These are phyloP conservation scores for Vultur gryphus DNA, from an alignment of 2,797 vertebrate genomes.

Conservation along the genomic window DNA sequence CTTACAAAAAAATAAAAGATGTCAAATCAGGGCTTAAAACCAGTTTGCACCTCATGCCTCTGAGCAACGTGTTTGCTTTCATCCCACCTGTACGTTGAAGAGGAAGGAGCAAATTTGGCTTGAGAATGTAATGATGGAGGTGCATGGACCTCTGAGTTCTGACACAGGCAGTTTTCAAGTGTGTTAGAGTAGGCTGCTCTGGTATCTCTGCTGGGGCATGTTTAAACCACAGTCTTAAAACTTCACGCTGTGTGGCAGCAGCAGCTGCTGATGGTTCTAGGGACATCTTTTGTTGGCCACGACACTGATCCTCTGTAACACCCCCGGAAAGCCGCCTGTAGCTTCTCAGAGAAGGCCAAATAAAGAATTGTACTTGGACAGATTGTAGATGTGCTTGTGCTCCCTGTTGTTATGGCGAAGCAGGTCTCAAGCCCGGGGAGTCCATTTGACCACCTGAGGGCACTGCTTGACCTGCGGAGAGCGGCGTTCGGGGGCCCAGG, in stretches of 20 bases:
- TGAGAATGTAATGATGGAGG: neutral
- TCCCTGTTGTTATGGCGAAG: fast-evolving
- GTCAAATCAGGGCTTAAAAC: neutral
- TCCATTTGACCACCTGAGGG: neutral
- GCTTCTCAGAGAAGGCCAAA: neutral
- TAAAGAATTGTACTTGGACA: neutral
- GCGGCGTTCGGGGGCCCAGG: neutral
- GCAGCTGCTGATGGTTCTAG: neutral
- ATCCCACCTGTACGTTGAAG: neutral
- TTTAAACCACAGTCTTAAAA: neutral
- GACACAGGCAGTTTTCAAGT: fast-evolving
- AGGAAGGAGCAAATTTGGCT: neutral
- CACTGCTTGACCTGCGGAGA: neutral
- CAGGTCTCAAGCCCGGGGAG: fast-evolving
- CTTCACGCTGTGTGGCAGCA: fast-evolving
- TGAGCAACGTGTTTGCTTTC: neutral
- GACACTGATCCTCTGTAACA: fast-evolving
- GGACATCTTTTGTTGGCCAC: fast-evolving
- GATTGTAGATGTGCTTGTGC: fast-evolving
- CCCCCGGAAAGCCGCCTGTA: fast-evolving
- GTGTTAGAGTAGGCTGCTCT: neutral
- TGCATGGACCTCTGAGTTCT: fast-evolving
- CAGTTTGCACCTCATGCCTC: neutral
- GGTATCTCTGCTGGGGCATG: fast-evolving
- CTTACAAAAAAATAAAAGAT: neutral